Evolutionary conservation across 2,888 invertebrate species (phyloP).

Genomic region (Orthonevra nobilis): DNA sequence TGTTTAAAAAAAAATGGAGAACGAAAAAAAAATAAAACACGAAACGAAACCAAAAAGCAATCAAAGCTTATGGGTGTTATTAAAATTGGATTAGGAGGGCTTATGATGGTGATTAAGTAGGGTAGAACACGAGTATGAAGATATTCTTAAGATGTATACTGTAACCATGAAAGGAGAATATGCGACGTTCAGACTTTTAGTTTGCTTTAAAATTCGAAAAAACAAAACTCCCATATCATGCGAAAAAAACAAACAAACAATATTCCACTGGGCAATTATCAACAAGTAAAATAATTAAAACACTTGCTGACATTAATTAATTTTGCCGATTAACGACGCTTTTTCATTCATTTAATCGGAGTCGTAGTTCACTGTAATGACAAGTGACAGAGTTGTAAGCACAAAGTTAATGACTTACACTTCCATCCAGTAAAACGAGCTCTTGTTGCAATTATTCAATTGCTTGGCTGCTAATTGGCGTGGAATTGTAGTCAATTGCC

Average conservation of each 20-base stretch:
- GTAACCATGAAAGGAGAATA: too few species aligned
- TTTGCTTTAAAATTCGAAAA: too few species aligned
- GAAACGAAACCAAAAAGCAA: slow-evolving; percentile 43
- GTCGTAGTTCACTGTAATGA: slow-evolving; percentile 44
- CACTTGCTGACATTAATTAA: slow-evolving; percentile 57
- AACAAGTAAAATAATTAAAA: slow-evolving; percentile 57
- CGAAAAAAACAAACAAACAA: too few species aligned
- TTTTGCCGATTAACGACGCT: slow-evolving; percentile 43
- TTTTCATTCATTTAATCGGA: slow-evolving; percentile 12
- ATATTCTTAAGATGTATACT: too few species aligned
- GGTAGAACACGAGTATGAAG: not conserved
- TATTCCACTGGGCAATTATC: slow-evolving; percentile 11
- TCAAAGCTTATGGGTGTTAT: slow-evolving; percentile 52
- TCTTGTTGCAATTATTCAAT: slow-evolving; percentile 66
- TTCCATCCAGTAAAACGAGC: slow-evolving; percentile 49
- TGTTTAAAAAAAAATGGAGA: slow-evolving; percentile 29
- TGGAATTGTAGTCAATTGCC: slow-evolving; percentile 64
- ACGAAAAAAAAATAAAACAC: not conserved
- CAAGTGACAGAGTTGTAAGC: slow-evolving; percentile 57
- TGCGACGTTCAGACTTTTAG: too few species aligned
- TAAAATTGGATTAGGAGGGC: slow-evolving; percentile 66
- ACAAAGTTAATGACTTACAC: slow-evolving; percentile 49
- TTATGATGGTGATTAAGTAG: slow-evolving; percentile 37
- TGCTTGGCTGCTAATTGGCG: slow-evolving; percentile 63
- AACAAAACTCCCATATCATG: too few species aligned